Base-by-base conservation (phyloP, 2,888 invertebrate species). In the Nomada fucata region DNA sequence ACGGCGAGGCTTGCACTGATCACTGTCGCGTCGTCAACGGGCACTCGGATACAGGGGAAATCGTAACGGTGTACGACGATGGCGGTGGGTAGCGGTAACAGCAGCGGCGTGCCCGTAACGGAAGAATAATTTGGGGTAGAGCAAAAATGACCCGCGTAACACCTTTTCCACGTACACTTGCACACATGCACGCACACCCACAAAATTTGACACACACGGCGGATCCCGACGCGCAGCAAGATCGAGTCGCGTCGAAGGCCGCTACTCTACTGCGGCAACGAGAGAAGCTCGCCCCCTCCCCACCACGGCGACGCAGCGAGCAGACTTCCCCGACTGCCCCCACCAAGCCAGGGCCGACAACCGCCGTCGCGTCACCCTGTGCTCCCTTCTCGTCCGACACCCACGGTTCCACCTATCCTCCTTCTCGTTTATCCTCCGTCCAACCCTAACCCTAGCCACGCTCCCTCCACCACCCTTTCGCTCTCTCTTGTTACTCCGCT, bases 231-330 rank as follows among this genome's bases (percentile, higher is more conserved):
- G 61, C 84, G 87, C 78, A 89, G 73, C 77, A 59, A 84, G 86
- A 90, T 90, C 90, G 86, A 90, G 86, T 90, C 91, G 89, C 92
- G 91, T 90, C 92, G 92, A 93, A 92, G 92, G 92, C 92, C 92
- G 92, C 93, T 93, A 93, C 93, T 91, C 93, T 93, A 93, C 93
- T 93, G 93, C 91, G 88, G 92, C 90, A 90, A 74, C 87, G 88
- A 90, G 88, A 88, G 87, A 90, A 85, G 67, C 83, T 86, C 75
- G 59, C 71, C 81, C 86, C 86, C 75, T 79, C 85, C 86, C 83
- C 82, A 86, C 84, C 88, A 80, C 86, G 68, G 63, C 81, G 79
- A 64, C 69, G 7, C 44, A 36, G 36, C 52, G 67, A 61, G 26
- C 82, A 67, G 67, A 72, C 84, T 82, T 79, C 67, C 80, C 79